phyloP scores from a whole-genome alignment of 2,797 vertebrate species.

The Gambelia wislizenii region DNA sequence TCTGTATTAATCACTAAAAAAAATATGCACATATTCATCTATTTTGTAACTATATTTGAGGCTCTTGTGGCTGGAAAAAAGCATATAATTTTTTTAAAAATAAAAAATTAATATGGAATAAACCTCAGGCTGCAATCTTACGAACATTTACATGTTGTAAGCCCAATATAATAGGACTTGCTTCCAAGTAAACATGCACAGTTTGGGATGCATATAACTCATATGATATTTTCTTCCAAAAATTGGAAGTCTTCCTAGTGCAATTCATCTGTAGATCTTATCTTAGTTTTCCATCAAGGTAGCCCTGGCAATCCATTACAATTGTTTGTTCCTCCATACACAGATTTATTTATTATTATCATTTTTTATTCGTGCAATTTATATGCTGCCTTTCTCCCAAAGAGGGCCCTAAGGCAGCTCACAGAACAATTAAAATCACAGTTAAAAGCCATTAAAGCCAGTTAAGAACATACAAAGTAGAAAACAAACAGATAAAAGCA shows the following conservation, averaged over 20 bases:
- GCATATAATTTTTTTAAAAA: not conserved
- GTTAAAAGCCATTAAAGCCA: no score
- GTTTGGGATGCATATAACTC: not conserved
- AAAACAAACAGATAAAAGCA: no score
- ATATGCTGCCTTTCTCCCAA: no score
- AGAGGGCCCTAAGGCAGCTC: no score
- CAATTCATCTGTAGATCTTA: not conserved
- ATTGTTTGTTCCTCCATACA: no score
- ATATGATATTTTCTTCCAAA: not conserved
- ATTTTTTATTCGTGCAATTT: no score
- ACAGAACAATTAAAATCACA: no score
- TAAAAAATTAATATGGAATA: not conserved
- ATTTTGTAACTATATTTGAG: not conserved
- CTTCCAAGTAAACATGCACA: not conserved
- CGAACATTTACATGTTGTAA: not conserved
- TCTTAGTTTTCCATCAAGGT: not conserved
- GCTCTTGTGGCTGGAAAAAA: not conserved
- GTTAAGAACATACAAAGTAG: no score
- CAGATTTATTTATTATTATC: no score
- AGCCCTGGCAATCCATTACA: not conserved
- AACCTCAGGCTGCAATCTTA: not conserved
- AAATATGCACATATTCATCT: not conserved
- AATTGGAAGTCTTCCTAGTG: not conserved
- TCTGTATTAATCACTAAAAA: no score
- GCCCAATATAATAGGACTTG: not conserved